These are phyloP conservation scores for Meles meles DNA, from an alignment of 2,113 vertebrate genomes.

Conservation along the genomic window DNA sequence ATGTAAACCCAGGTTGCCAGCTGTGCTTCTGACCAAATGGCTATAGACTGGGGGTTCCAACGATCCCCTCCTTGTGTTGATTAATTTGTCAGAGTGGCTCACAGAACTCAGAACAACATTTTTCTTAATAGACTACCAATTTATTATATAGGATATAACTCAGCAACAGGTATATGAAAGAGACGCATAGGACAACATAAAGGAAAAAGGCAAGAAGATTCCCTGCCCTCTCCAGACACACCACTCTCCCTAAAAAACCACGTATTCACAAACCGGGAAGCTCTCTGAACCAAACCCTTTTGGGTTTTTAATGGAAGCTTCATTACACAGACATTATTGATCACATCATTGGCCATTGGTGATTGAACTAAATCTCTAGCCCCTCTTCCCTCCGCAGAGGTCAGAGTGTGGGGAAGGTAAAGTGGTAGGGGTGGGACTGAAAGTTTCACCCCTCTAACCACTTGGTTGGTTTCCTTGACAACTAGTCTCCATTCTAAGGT, in stretches of 20 bases:
- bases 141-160: background rate
- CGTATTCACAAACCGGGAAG: background rate
- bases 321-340: background rate
- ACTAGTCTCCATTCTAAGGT: background rate
- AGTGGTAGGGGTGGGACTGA: background rate
- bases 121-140: background rate
- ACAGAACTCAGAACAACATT: background rate
- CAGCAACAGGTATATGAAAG: background rate
- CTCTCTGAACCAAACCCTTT: background rate
- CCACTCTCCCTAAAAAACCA: background rate
- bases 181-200: background rate
- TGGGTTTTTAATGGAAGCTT: background rate
- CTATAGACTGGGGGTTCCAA: background rate
- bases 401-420: background rate
- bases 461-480: background rate
- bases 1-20: background rate
- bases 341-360: background rate
- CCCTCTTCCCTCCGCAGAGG: background rate
- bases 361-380: background rate
- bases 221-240: background rate
- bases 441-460: background rate
- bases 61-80: background rate
- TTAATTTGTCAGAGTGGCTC: background rate
- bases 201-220: background rate
- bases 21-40: background rate